A percentile compares a stretch with the other conserved stretches of the same genome.
These are phyloP conservation scores for Coendou prehensilis DNA, from an alignment of 2,797 vertebrate genomes.

Conservation along the genomic window DNA sequence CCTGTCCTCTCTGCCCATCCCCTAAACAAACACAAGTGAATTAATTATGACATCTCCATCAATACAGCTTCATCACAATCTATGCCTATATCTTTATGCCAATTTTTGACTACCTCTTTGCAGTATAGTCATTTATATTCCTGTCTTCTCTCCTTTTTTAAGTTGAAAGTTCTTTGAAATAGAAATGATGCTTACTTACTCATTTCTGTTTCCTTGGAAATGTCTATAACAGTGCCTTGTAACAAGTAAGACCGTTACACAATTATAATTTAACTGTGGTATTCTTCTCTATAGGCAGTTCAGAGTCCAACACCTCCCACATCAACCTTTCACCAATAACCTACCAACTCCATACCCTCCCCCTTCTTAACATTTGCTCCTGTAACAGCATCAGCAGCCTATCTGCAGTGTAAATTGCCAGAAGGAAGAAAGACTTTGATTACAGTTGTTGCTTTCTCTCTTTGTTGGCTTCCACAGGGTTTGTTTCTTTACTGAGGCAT, in stretches of 20 bases:
- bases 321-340: background rate
- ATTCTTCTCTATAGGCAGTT: background rate
- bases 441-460: conserved; percentile 54
- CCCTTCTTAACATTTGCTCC: background rate
- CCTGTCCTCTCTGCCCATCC: background rate
- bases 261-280: background rate
- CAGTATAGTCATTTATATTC: background rate
- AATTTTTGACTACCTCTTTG: background rate
- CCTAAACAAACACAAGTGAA: background rate
- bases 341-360: background rate
- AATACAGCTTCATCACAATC: background rate
- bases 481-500: conserved; percentile 66
- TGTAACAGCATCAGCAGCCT: background rate
- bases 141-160: conserved; percentile 17
- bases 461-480: conserved; percentile 60
- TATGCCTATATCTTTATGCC: background rate
- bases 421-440: conserved; percentile 66
- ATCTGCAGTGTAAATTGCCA: background rate
- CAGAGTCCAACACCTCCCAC: background rate
- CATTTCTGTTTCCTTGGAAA: conserved; percentile 63
- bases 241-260: background rate
- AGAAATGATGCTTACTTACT: conserved; percentile 23
- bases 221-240: background rate
- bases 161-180: conserved; percentile 57
- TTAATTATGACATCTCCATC: background rate